These are phyloP conservation scores for Agrenia bidenticulata DNA, from an alignment of 2,888 invertebrate genomes.

Conservation along the genomic window DNA sequence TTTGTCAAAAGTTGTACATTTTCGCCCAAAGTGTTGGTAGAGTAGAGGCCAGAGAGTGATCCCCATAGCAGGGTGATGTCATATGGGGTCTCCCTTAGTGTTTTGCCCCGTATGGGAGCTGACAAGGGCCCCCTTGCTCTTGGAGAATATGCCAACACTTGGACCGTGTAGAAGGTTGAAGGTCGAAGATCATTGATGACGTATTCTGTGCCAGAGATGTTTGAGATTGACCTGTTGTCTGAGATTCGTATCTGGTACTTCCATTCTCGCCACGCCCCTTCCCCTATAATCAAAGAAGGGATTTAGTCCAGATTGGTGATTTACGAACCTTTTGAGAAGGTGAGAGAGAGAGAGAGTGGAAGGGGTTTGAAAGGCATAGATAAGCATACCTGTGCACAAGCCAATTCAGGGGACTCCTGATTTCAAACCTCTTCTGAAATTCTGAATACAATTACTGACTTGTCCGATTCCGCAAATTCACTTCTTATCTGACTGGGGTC, in stretches of 20 bases:
- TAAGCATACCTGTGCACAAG: slow-evolving; percentile 53
- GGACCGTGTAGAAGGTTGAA: slow-evolving; percentile 66
- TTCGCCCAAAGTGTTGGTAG: slow-evolving; percentile 79
- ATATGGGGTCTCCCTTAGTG: slow-evolving; percentile 53
- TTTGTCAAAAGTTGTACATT: slow-evolving; percentile 68
- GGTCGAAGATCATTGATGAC: slow-evolving; percentile 51
- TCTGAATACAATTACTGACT: background rate
- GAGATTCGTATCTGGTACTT: slow-evolving; percentile 66
- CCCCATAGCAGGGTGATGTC: slow-evolving; percentile 64
- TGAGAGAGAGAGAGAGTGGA: slow-evolving; percentile 19
- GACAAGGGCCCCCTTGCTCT: slow-evolving; percentile 79
- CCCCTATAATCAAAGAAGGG: slow-evolving; percentile 57
- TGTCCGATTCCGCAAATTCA: background rate
- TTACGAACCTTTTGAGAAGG: background rate
- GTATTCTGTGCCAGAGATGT: slow-evolving; percentile 43
- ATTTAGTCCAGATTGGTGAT: too few relatives aligned
- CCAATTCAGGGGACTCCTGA: slow-evolving; percentile 37
- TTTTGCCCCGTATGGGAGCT: slow-evolving; percentile 71
- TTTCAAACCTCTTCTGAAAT: background rate
- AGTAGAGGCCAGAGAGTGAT: slow-evolving; percentile 71
- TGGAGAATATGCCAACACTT: slow-evolving; percentile 74
- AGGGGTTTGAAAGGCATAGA: slow-evolving; percentile 37
- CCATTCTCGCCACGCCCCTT: slow-evolving; percentile 73
- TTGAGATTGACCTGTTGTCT: slow-evolving; percentile 41
- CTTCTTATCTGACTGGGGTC: too few relatives aligned